A percentile compares a stretch with the other conserved stretches of the same genome.
phyloP scores from a whole-genome alignment of 2,113 vertebrate genomes.

The Fulmarus glacialis region DNA sequence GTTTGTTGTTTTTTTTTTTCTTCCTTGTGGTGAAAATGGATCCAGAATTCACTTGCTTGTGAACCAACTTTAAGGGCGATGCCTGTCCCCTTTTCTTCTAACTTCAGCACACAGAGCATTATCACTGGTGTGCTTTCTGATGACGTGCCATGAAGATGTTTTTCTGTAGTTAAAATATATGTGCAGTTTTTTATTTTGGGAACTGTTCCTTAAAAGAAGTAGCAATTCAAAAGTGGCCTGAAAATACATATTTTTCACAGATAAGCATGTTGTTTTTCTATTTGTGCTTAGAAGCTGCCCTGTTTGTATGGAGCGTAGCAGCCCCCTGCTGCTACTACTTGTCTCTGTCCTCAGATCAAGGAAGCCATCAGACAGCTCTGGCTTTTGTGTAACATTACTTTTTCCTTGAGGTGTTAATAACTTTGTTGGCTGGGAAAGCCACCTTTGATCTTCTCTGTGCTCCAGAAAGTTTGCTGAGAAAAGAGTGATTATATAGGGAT shows the following conservation, averaged over 20 bases:
- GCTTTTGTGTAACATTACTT: neutral
- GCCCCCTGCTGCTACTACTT: neutral
- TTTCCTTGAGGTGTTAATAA: slow-evolving; percentile 28
- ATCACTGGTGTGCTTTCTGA: neutral
- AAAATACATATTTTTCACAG: neutral
- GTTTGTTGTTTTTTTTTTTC: neutral
- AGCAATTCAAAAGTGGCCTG: neutral
- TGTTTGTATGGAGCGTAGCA: neutral
- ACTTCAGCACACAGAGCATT: neutral
- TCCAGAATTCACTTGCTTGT: neutral
- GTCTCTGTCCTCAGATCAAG: neutral
- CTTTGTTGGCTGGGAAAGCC: neutral
- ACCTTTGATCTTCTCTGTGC: slow-evolving; percentile 38
- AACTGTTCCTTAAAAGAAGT: neutral
- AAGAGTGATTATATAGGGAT: neutral
- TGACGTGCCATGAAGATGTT: neutral
- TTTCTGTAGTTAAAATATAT: neutral
- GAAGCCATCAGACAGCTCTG: neutral
- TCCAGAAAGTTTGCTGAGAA: slow-evolving; percentile 1
- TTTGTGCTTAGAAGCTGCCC: neutral
- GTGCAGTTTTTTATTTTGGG: neutral
- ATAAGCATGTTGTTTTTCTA: neutral
- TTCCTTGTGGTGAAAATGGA: neutral
- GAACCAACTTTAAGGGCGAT: neutral
- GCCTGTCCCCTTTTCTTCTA: neutral